Evolutionary conservation across 2,797 vertebrate species (phyloP).

Genomic region (Euthynnus affinis): DNA sequence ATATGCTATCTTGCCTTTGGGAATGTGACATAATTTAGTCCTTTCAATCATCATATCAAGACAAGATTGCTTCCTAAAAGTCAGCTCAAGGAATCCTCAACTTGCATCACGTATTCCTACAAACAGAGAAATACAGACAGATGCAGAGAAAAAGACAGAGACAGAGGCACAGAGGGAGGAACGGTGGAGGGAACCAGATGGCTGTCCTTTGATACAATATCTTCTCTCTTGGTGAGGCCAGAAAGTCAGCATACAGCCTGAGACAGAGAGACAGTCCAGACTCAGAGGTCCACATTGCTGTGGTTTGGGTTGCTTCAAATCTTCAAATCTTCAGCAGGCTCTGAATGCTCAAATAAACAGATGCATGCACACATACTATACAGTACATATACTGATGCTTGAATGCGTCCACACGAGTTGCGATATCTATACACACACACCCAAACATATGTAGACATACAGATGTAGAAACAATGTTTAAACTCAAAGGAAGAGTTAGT

Average conservation of each 20-base stretch:
- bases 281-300: constrained; percentile 63
- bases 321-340: constrained; percentile 72
- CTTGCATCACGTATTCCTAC: constrained; percentile 4
- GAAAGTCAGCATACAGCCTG: constrained; percentile 59
- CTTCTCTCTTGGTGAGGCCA: constrained; percentile 56
- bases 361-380: constrained; percentile 38
- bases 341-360: constrained; percentile 52
- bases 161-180: constrained; percentile 43
- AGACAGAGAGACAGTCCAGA: constrained; percentile 48
- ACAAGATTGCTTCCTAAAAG: constrained; percentile 37
- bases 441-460: constrained; percentile 41
- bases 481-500: constrained; percentile 23
- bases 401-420: constrained; percentile 37
- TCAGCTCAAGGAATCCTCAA: constrained; percentile 24
- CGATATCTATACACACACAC: constrained; percentile 38
- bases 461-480: constrained; percentile 42
- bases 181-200: constrained; percentile 57
- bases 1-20: neutral
- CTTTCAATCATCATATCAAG: constrained; percentile 28
- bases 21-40: neutral
- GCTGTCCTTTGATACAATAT: constrained; percentile 72
- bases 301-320: constrained; percentile 69
- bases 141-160: constrained; percentile 38
- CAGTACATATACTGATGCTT: constrained; percentile 39
- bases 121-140: constrained; percentile 32